phyloP scores from a whole-genome alignment of 2,888 invertebrate species.

The Hoplodrina blanda region DNA sequence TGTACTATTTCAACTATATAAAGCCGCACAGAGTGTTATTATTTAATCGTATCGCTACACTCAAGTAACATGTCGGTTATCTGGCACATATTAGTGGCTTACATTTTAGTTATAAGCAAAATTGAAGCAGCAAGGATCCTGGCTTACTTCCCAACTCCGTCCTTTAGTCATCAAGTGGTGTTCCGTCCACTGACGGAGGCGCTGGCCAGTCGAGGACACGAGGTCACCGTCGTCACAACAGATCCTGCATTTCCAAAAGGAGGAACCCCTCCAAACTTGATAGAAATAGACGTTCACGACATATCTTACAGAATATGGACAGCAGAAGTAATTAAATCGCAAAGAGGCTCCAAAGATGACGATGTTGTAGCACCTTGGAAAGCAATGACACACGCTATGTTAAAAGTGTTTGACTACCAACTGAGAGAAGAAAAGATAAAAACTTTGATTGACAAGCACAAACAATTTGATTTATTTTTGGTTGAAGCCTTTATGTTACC shows the following conservation, averaged over 20 bases:
- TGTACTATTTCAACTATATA: too few relatives aligned
- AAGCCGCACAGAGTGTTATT: background rate
- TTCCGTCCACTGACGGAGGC: slow-evolving; percentile 78
- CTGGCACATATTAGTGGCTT: background rate
- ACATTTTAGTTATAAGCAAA: background rate
- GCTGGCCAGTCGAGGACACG: slow-evolving; percentile 81
- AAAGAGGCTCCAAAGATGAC: slow-evolving; percentile 18
- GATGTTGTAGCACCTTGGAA: slow-evolving; percentile 23
- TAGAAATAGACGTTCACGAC: slow-evolving; percentile 79
- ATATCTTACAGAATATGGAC: slow-evolving; percentile 66
- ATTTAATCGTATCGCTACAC: background rate
- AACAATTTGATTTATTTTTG: slow-evolving; percentile 69
- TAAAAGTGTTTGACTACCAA: slow-evolving; percentile 44
- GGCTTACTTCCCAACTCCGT: slow-evolving; percentile 75
- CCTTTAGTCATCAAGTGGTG: slow-evolving; percentile 85
- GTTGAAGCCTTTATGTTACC: slow-evolving; percentile 59
- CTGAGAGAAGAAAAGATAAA: slow-evolving; percentile 50
- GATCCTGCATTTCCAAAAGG: slow-evolving; percentile 75
- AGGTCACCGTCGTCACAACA: slow-evolving; percentile 81
- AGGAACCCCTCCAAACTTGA: slow-evolving; percentile 72
- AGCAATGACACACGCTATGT: slow-evolving; percentile 1
- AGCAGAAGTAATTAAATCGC: slow-evolving; percentile 17
- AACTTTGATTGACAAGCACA: slow-evolving; percentile 53
- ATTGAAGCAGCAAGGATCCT: slow-evolving; percentile 63
- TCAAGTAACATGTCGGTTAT: slow-evolving; percentile 3